Base-by-base conservation (phyloP, 2,113 vertebrate species). In the Bujurquina vittata region DNA sequence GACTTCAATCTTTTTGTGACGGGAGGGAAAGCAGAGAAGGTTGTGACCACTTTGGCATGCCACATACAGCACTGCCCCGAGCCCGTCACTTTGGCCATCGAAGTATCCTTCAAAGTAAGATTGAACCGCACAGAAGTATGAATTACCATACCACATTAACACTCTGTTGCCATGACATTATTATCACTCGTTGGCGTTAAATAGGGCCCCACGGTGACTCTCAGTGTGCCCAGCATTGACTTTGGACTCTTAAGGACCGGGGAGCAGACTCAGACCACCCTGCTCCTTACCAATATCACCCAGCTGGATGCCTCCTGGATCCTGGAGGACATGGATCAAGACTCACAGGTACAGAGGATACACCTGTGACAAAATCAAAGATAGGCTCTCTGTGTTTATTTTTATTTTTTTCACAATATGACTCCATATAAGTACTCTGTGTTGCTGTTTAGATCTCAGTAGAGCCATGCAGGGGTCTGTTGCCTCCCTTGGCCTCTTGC, bases 41-140 rank as follows among this genome's bases (percentile, higher is more conserved):
- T 95, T 10, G 94, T 81, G 63, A 83, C 74, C 84, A 94, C 93
- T 57, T 91, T 99, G 85, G 76, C 52, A 22, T 99, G 98, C 84
- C 90, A 93, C 11, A 84, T 99, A 58, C 85, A 93, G 60, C 87
- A 95, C 35, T 95, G 91, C 0, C 54, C 85, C 1, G 90, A 95
- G 7, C 96, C 97, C 0, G 87, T 97, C 59, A 82, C 92, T 5
- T 79, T 99, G 54, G 88, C 95, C 1, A 83, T 99, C 0, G 95
- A 98, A 83, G 97, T 96, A 3, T 92, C 94, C 43, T 99, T 99
- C 87, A 97, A 97, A 97, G 98, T 98, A 87, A 65, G 86, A 79
- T 15, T 6, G 0, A 72, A 49, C 54, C 46, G 31, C 33, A 40
- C 63, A 8, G 26, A 7, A 78, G 23, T 60, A 17, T 3, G 3